Conservation (phyloP, 2,888 invertebrate species). For the Dendrolimus houi region DNA sequence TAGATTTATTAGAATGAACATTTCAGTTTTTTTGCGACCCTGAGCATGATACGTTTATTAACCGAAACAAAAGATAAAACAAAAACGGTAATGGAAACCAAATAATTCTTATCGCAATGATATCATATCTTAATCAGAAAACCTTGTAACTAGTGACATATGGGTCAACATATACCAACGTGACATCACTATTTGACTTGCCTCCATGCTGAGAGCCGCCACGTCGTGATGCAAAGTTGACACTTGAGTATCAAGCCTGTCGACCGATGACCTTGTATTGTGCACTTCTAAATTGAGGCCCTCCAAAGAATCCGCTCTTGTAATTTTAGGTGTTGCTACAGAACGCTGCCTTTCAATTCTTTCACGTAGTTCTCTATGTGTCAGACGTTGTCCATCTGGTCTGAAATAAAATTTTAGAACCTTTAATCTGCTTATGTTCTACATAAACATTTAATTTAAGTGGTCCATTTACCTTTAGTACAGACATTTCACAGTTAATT, state of each 20-base stretch:
- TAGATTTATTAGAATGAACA: no score
- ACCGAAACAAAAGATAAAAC: not conserved
- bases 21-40: no score
- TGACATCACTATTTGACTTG: slow-evolving; percentile 38
- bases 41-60: no score
- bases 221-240: slow-evolving; percentile 90
- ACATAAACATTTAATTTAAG: not conserved
- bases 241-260: slow-evolving; percentile 88
- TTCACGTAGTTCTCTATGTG: slow-evolving; percentile 75
- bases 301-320: slow-evolving; percentile 76
- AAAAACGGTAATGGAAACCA: slow-evolving; percentile 3
- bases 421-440: not conserved
- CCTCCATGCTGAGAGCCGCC: slow-evolving; percentile 89
- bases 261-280: slow-evolving; percentile 76
- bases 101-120: slow-evolving; percentile 20
- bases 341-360: slow-evolving; percentile 82
- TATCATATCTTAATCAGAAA: slow-evolving; percentile 27
- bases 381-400: slow-evolving; percentile 54
- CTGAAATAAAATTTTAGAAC: slow-evolving; percentile 19
- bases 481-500: not conserved
- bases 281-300: slow-evolving; percentile 77
- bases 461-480: not conserved
- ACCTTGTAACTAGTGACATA: slow-evolving; percentile 17
- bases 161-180: slow-evolving; percentile 15
- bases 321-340: slow-evolving; percentile 72